Evolutionary conservation across 1,140 invertebrate species (phyloP), one percentile per base, ranked within the genome.

Genomic region (Ganaspis sp.): DNA sequence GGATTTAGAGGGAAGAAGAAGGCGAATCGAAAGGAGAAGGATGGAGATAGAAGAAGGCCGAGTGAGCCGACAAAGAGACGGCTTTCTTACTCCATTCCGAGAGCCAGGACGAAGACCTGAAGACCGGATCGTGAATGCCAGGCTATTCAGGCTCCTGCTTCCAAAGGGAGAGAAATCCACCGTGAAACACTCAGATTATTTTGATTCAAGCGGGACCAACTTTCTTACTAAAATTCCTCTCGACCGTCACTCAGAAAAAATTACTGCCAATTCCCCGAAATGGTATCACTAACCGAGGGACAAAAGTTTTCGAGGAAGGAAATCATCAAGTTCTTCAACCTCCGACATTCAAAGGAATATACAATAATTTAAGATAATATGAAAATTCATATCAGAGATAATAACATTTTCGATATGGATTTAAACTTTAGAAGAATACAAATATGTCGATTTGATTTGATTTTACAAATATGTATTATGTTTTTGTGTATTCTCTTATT

Each of bases 51-150:
- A 79, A 78, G 72, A 76, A 80, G 26, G 69, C 49, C 72, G 11
- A 75, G 73, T 53, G 74, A 83, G 82, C 84, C 83, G 84, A 86
- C 83, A 87, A 86, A 87, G 84, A 80, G 80, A 83, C 80, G 80
- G 81, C 83, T 85, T 84, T 85, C 82, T 85, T 84, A 79, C 78
- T 79, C 77, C 79, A 69, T 75, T 72, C 78, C 70, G 42, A 49
- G 78, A 80, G 76, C 80, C 80, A 78, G 80, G 78, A 78, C 80
- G 80, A 81, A 83, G 82, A 81, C 82, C 76, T 72, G 74, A 80
- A 78, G 82, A 81, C 75, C 80, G 77, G 77, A 83, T 79, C 53
- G 73, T 79, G 79, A 83, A 83, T 83, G 73, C 80, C 76, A 74
- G 64, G 74, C 79, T 80, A 77, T 74, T 77, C 77, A 75, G 77